Evolutionary conservation across 2,888 invertebrate species (phyloP).

Genomic region (Acleris emargana): DNA sequence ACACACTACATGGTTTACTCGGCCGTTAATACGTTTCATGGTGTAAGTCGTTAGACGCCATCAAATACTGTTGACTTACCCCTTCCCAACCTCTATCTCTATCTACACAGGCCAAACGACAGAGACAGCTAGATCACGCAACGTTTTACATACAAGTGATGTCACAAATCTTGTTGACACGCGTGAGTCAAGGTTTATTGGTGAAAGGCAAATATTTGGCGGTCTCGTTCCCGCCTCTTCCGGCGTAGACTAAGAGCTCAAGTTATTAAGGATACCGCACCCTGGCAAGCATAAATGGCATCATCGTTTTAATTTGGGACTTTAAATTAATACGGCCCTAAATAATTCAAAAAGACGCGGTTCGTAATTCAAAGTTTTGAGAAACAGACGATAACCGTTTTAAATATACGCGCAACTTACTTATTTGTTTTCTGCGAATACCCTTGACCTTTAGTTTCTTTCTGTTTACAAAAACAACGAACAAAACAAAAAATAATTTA

Average conservation of each 20-base stretch:
- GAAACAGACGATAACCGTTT: too few relatives aligned
- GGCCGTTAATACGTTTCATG: constrained; percentile 10
- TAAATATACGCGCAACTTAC: too few relatives aligned
- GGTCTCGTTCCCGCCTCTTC: constrained; percentile 44
- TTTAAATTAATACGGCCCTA: too few relatives aligned
- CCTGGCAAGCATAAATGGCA: constrained; percentile 14
- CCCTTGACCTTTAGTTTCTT: too few relatives aligned
- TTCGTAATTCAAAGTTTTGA: too few relatives aligned
- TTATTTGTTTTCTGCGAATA: too few relatives aligned
- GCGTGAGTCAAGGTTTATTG: constrained; percentile 60
- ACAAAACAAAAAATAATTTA: too few relatives aligned
- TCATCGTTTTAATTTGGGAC: background rate
- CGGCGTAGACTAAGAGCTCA: constrained; percentile 35
- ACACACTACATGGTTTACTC: constrained; percentile 7
- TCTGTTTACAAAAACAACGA: too few relatives aligned
- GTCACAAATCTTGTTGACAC: constrained; percentile 56
- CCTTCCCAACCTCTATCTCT: background rate
- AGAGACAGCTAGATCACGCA: constrained; percentile 1
- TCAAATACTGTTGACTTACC: constrained; percentile 7
- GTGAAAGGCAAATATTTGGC: constrained; percentile 57
- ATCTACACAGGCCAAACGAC: background rate
- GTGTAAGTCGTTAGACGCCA: background rate
- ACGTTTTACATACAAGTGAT: constrained; percentile 28
- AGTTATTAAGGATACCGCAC: constrained; percentile 30
- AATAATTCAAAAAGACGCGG: too few relatives aligned